Base-by-base conservation (phyloP, 2,888 invertebrate species). In the Folsomia candida region DNA sequence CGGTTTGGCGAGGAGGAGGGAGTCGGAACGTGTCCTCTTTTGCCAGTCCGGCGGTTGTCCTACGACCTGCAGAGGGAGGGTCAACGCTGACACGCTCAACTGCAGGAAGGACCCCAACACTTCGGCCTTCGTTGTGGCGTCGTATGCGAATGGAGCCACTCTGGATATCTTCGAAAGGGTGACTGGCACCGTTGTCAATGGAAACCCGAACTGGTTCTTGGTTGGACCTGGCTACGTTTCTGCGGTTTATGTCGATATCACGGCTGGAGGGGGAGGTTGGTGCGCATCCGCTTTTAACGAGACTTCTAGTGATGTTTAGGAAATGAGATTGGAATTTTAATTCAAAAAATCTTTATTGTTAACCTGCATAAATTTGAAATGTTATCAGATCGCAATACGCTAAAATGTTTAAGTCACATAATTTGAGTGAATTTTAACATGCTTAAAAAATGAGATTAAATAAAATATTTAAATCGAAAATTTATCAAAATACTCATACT, bases 151-250 rank as follows among this genome's bases (percentile, higher is more conserved):
- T 22, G 65, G 65, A 22, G 25, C 29, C 9, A 25, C 27, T 18
- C 68, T 71, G n/a, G 61, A 63, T 20, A 63, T 71, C 51, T 47
- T 25, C 57, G 37, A 61, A 11, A 60, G 71, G 20, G 51, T 68
- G 28, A 2, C n/a, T 68, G 71, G 71, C 26, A 72, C 70, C 4
- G 58, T 47, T 47, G 75, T 75, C 2, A 71, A 66, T 27, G 75
- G 75, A 20, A 75, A 72, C 26, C 67, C 71, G 11, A 64, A 75
- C 67, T 75, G 75, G 75, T 75, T 75, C 26, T 9, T 26, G 51
- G 63, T 63, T 60, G 54, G 67, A 0, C 68, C 70, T 24, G 75
- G 75, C 1, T 75, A 75, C 47, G 67, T 72, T 11, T 72, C 72
- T 3, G 75, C 75, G 2, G 67, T 60, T 54, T 75, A 72, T 29